Evolutionary conservation across 2,888 invertebrate species (phyloP).

Genomic region (Cerceris rybyensis): DNA sequence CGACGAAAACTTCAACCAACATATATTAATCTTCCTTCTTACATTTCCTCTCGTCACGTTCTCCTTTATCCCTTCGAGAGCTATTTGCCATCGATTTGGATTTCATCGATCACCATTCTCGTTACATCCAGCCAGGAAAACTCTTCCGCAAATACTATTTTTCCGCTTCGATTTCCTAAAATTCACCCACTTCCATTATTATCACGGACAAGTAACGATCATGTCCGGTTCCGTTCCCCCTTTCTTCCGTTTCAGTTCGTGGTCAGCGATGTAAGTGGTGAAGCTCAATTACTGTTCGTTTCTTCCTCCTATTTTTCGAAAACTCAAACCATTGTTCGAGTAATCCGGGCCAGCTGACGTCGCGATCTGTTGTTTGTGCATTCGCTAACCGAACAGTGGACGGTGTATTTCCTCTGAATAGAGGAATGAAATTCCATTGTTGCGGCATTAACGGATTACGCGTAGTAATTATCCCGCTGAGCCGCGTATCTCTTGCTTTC

Average conservation of each 20-base stretch:
- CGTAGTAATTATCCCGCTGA: conserved; percentile 3
- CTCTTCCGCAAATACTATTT: background rate
- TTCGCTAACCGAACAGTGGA: background rate
- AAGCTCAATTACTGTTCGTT: conserved; percentile 10
- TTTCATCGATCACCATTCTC: background rate
- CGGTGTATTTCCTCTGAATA: background rate
- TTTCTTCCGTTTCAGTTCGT: background rate
- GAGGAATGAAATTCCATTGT: conserved; percentile 5
- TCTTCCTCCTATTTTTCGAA: background rate
- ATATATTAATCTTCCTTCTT: background rate
- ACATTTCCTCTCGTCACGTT: conserved; percentile 2
- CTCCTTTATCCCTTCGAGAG: background rate
- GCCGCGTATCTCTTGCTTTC: background rate
- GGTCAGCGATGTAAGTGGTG: background rate
- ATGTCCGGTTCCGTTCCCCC: background rate
- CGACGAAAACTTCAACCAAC: too few relatives aligned
- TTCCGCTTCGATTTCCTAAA: background rate
- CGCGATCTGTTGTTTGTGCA: conserved; percentile 4
- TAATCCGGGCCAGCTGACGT: conserved; percentile 1
- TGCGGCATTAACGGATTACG: conserved; percentile 1
- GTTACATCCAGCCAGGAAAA: background rate
- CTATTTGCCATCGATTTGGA: background rate
- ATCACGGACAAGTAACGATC: background rate
- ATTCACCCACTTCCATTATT: conserved; percentile 8
- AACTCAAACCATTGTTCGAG: background rate